Conservation (phyloP, 2,888 invertebrate genomes). For the Pediacus dermestoides region DNA sequence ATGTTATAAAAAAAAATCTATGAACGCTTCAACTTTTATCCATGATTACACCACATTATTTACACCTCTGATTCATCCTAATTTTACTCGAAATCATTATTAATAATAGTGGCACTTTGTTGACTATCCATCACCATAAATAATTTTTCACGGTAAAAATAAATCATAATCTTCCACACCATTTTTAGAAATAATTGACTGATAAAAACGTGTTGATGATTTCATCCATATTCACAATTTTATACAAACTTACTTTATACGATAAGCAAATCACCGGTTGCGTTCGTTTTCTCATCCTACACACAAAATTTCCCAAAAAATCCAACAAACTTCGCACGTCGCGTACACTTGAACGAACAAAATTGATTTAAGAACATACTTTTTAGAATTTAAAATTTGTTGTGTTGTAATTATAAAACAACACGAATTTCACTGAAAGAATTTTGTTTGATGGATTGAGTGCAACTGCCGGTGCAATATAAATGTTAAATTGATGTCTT, state of each 20-base stretch:
- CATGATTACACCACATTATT: too few species aligned
- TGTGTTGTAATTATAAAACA: slow-evolving; percentile 16
- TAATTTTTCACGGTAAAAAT: too few species aligned
- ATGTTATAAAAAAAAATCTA: too few species aligned
- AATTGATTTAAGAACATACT: slow-evolving; percentile 21
- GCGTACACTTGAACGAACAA: slow-evolving; percentile 7
- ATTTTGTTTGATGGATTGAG: slow-evolving; percentile 14
- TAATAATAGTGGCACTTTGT: too few species aligned
- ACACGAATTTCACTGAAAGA: slow-evolving; percentile 29
- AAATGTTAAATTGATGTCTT: slow-evolving; percentile 20
- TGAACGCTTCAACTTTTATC: too few species aligned
- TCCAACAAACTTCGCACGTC: slow-evolving; percentile 8
- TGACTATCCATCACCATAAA: too few species aligned
- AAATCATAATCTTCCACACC: too few species aligned
- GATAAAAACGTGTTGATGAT: too few species aligned
- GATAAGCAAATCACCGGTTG: slow-evolving; percentile 40
- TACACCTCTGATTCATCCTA: too few species aligned
- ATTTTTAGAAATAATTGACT: too few species aligned
- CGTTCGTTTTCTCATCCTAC: slow-evolving; percentile 36
- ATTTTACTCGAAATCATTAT: too few species aligned
- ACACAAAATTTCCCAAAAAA: slow-evolving; percentile 14
- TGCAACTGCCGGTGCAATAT: slow-evolving; percentile 13
- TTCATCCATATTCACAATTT: too few species aligned
- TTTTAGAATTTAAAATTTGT: slow-evolving; percentile 18
- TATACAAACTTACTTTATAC: slow-evolving; percentile 41